Percentiles rank a stretch among this genome's conserved stretches.
Evolutionary conservation across 1,140 invertebrate genomes (phyloP).

Genomic region (Drosophila littoralis): DNA sequence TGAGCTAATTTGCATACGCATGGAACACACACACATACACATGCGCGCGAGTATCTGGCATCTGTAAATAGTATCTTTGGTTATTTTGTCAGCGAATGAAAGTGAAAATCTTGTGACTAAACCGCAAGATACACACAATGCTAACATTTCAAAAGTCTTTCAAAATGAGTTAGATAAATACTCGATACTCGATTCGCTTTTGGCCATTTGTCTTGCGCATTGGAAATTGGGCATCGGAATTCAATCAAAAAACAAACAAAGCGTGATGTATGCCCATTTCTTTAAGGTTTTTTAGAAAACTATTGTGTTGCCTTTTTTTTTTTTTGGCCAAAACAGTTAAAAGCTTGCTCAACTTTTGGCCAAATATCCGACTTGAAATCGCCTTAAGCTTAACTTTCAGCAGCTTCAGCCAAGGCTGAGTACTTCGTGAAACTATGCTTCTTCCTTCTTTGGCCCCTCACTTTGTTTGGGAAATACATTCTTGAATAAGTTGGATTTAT

Average conservation of each 20-base stretch:
- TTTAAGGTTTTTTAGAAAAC: slow-evolving; percentile 42
- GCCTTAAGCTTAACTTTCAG: no score
- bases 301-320: slow-evolving; percentile 38
- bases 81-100: slow-evolving; percentile 56
- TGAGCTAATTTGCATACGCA: slow-evolving; percentile 76
- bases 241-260: slow-evolving; percentile 59
- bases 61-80: slow-evolving; percentile 20
- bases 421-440: no score
- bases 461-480: no score
- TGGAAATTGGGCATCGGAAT: slow-evolving; percentile 58
- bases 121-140: slow-evolving; percentile 59
- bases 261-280: slow-evolving; percentile 28
- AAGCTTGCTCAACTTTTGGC: slow-evolving; percentile 54
- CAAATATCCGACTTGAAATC: no score
- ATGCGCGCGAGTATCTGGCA: neutral
- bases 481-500: no score
- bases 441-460: no score
- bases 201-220: slow-evolving; percentile 27
- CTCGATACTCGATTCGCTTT: slow-evolving; percentile 18
- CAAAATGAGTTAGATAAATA: slow-evolving; percentile 63
- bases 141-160: slow-evolving; percentile 54
- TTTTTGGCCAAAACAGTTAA: slow-evolving; percentile 50
- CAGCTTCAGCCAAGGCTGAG: no score
- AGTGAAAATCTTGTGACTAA: slow-evolving; percentile 72
- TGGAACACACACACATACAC: slow-evolving; percentile 16